Percentiles rank a stretch among this genome's conserved stretches.
phyloP scores from a whole-genome alignment of 2,888 invertebrate species.

The Alsophila aescularia region DNA sequence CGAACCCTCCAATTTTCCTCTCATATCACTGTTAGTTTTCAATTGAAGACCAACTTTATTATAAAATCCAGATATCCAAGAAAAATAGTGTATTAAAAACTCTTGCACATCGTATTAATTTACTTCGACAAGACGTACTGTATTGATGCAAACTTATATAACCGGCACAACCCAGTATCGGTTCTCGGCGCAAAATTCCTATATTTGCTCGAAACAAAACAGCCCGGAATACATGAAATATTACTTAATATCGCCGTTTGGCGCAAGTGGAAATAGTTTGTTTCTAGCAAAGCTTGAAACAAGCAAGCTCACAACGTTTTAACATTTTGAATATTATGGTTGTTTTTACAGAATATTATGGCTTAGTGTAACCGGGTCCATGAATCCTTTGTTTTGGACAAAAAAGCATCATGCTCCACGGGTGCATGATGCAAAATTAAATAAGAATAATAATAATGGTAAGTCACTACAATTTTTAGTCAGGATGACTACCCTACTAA shows the following conservation, averaged over 20 bases:
- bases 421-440: too few species aligned
- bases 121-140: neutral
- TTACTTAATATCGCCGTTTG: conserved; percentile 46
- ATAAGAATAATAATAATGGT: too few species aligned
- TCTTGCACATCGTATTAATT: neutral
- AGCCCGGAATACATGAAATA: conserved; percentile 46
- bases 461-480: too few species aligned
- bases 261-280: conserved; percentile 37
- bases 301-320: conserved; percentile 45
- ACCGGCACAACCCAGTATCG: conserved; percentile 29
- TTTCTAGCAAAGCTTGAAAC: conserved; percentile 41
- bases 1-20: too few species aligned
- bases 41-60: too few species aligned
- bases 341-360: neutral
- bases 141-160: conserved; percentile 45
- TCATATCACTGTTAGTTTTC: too few species aligned
- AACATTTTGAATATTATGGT: too few species aligned
- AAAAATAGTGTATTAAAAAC: neutral
- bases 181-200: conserved; percentile 47
- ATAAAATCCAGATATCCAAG: neutral
- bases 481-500: too few species aligned
- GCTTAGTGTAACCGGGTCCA: too few species aligned
- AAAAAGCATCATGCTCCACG: too few species aligned
- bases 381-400: too few species aligned
- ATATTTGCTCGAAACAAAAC: conserved; percentile 49